These are phyloP conservation scores for Pygoscelis antarcticus DNA, from an alignment of 2,113 vertebrate genomes.

Conservation along the genomic window DNA sequence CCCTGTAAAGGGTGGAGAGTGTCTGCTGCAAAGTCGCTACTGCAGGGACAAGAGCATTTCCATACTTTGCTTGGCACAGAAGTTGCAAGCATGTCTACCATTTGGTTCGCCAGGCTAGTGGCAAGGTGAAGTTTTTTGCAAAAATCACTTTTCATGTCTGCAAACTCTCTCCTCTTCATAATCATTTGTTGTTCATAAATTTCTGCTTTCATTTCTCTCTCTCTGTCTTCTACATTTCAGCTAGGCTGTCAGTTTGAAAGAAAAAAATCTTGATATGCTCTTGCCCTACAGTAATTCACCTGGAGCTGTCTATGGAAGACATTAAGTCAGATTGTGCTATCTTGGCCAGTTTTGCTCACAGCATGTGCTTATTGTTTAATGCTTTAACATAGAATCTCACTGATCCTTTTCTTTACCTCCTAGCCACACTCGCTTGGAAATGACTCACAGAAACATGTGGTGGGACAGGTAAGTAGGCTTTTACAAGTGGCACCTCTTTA, in stretches of 20 bases:
- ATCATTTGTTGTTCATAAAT: not conserved
- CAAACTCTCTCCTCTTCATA: not conserved
- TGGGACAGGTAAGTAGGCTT: not conserved
- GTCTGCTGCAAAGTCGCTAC: not conserved
- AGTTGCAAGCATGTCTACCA: too few relatives aligned
- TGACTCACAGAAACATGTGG: rapidly evolving
- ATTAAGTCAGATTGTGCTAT: not conserved
- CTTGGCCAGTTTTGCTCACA: not conserved
- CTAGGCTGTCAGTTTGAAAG: not conserved
- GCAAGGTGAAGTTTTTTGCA: not conserved
- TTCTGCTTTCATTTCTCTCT: not conserved
- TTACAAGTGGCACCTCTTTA: not conserved
- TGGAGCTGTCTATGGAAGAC: not conserved
- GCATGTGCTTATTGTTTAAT: not conserved
- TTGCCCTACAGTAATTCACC: not conserved
- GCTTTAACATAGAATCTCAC: not conserved
- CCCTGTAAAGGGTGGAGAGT: not conserved
- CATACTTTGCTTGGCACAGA: not conserved
- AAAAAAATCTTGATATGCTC: not conserved
- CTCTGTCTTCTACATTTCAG: not conserved
- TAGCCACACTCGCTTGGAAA: not conserved
- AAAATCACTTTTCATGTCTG: not conserved
- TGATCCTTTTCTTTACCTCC: not conserved
- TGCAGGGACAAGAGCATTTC: not conserved
- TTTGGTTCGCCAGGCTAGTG: not conserved